These are phyloP conservation scores for Apodemus sylvaticus DNA, from an alignment of 2,113 vertebrate genomes.

Conservation along the genomic window DNA sequence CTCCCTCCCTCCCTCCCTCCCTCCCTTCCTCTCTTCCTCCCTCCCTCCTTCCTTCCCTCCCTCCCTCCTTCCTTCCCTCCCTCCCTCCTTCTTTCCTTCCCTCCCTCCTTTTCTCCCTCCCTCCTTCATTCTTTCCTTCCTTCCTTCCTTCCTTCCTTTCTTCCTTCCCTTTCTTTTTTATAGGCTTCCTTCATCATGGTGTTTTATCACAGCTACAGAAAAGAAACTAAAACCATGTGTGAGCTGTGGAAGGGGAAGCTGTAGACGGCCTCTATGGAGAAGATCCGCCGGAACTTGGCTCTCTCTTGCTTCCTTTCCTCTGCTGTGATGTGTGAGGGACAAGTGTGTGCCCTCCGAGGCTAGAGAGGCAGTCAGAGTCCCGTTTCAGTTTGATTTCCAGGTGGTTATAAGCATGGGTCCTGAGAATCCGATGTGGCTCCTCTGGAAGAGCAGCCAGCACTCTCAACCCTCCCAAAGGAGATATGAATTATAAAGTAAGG, in stretches of 20 bases:
- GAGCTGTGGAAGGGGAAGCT: neutral
- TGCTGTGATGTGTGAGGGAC: neutral
- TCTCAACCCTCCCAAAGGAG: neutral
- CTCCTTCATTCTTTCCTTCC: too few species aligned
- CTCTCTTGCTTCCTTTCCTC: neutral
- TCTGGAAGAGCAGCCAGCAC: neutral
- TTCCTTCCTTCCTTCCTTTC: too few species aligned
- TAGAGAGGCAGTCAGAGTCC: neutral
- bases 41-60: fast-evolving
- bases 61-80: too few species aligned
- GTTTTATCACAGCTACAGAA: neutral
- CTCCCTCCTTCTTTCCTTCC: too few species aligned
- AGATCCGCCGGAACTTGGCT: fast-evolving
- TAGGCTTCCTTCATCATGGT: neutral
- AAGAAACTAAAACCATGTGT: neutral
- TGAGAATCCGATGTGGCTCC: neutral
- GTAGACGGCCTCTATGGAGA: fast-evolving
- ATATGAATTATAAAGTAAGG: neutral
- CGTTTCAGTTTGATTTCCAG: neutral
- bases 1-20: fast-evolving
- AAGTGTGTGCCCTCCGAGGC: neutral
- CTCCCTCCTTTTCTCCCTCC: too few species aligned
- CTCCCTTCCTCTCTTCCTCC: fast-evolving
- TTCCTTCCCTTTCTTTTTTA: too few species aligned
- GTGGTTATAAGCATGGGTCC: neutral